Evolutionary conservation across 2,888 invertebrate species (phyloP), one percentile per base, ranked within the genome.

Genomic region (Ichneumoninae sp.): DNA sequence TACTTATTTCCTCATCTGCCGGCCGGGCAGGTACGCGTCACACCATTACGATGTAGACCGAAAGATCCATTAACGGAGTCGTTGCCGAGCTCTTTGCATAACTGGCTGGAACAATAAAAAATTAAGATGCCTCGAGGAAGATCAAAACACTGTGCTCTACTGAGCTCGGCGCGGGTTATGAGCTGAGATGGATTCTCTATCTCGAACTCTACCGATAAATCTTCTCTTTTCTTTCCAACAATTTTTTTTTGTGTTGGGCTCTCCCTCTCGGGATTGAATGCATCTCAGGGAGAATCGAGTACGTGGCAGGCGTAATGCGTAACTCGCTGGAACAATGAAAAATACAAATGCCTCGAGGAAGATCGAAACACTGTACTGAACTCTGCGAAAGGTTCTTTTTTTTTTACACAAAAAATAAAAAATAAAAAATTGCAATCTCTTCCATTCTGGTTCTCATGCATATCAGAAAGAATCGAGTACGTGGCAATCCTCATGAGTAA

Each of bases 21-120:
- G n/a, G 62, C 54, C 30, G n/a, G 62, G 26, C 71, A 57, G 44
- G 44, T 47, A 16, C 44, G 44, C 66, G 70, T 79, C 79, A 66
- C 72, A 19, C 72, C 36, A 66, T 71, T 52, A 47, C 72, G 71
- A 77, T 57, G 36, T 40, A 19, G 62, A 74, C 52, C 69, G 68
- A 74, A 62, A 16, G 62, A 78, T 74, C 82, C 82, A 83, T 83
- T 79, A 83, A 74, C 70, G 78, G 74, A 79, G 52, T 62, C 33
- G 62, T 19, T 71, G 44, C 19, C 71, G 69, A 16, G 74, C 44
- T 75, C 54, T 80, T 69, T 62, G n/a, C 40, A 69, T 80, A 75
- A 60, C 36, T 57, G 65, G 33, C 33, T 26, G n/a, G 30, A 30
- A 62, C 44, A 62, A 62, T 62, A 62, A 62, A 62, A 62, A 16